Base-by-base conservation (phyloP, 1,140 invertebrate species). In the Cydia amplana region DNA sequence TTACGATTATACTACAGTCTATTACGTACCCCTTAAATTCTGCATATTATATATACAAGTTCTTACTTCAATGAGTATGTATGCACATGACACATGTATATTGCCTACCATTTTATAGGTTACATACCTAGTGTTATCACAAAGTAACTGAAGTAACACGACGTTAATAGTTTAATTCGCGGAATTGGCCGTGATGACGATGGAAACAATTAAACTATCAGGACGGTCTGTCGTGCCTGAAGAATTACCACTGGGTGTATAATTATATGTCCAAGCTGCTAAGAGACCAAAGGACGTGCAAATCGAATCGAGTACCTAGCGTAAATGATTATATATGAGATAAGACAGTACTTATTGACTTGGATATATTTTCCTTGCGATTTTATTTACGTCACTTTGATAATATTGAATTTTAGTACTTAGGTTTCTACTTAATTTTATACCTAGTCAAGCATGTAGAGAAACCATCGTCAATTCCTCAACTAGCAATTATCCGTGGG, bases 161-260 rank as follows among this genome's bases (percentile, higher is more conserved):
- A 12, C 20, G 7, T n/a, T 60, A 51, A 51, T 23, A 10, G 55
- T 60, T 10, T 7, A 60, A 23, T 60, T 60, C 55, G 20, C n/a
- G 55, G 55, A 60, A 60, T 60, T 23, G 20, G 1, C 18, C 20
- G 9, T 23, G 55, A 23, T 10, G n/a, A 55, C 5, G n/a, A n/a
- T 18, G 55, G 55, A 23, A 60, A 60, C 55, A 60, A 60, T 60
- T 60, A 60, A 60, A 20, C 55, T 23, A 60, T 60, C 10, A 60
- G 23, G 18, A 10, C 55, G 55, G 20, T 60, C 18, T 60, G 55
- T 60, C 55, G 55, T 60, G 55, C 55, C 55, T 60, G 18, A 60
- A 60, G 55, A 23, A 60, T 60, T 60, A 60, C 55, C 55, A 60
- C 55, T 60, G 55, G 20, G 20, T 60, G 5, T 60, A 60, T 60